Evolutionary conservation across 1,140 invertebrate species (phyloP).

Genomic region (Meloidogyne hapla): DNA sequence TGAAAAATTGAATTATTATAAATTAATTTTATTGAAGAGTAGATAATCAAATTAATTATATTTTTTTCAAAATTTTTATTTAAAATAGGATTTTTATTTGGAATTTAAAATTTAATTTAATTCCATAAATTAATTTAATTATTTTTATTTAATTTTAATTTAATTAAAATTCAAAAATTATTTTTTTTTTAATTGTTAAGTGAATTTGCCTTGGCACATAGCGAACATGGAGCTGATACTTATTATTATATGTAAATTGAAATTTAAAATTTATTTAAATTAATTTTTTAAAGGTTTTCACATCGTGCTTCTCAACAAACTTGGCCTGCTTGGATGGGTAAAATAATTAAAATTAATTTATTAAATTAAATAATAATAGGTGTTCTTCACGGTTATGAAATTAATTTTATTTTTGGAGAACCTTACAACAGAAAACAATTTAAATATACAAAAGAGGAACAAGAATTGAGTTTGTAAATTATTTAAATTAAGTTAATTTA

Average conservation of each 20-base stretch:
- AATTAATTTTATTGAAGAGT: too few species aligned
- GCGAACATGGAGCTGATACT: slow-evolving; percentile 59
- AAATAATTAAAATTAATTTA: slow-evolving; percentile 62
- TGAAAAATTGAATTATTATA: too few species aligned
- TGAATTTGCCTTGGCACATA: slow-evolving; percentile 72
- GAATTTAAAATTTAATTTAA: too few species aligned
- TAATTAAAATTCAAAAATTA: too few species aligned
- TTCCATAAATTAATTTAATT: background rate
- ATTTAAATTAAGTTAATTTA: background rate
- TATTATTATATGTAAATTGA: slow-evolving; percentile 69
- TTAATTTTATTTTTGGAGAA: slow-evolving; percentile 89
- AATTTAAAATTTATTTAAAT: background rate
- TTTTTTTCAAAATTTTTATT: too few species aligned
- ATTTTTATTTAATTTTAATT: too few species aligned
- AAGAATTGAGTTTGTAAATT: slow-evolving; percentile 77
- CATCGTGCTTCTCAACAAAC: slow-evolving; percentile 69
- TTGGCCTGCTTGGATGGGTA: slow-evolving; percentile 93
- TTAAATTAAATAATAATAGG: slow-evolving; percentile 21
- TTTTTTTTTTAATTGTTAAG: too few species aligned
- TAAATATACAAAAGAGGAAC: slow-evolving; percentile 77
- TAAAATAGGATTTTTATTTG: too few species aligned
- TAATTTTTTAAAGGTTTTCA: slow-evolving; percentile 25
- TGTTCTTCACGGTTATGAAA: slow-evolving; percentile 81
- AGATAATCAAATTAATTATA: too few species aligned
- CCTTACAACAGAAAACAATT: slow-evolving; percentile 76